A percentile compares a stretch with the other conserved stretches of the same genome.
Conservation (phyloP, 2,888 invertebrate species). For the Lasius platythorax region DNA sequence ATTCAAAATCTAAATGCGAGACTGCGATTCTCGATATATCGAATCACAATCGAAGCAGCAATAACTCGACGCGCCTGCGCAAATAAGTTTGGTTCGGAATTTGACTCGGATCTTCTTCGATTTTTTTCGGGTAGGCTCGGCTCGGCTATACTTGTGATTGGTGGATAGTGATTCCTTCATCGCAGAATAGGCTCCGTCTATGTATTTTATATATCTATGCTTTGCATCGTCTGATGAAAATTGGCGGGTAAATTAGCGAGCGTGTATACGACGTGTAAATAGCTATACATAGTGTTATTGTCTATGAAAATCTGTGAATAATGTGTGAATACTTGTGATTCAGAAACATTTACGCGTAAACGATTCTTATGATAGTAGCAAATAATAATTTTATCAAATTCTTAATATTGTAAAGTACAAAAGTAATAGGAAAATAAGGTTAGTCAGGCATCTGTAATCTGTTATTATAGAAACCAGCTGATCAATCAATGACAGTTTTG, state of each 20-base stretch:
- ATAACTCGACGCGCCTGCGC: conserved; percentile 12
- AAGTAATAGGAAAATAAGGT: conserved; percentile 17
- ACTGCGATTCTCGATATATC: conserved; percentile 12
- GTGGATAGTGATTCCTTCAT: no score
- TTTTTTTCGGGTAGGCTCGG: no score
- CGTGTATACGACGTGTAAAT: background rate
- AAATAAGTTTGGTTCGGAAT: background rate
- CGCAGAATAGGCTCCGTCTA: background rate
- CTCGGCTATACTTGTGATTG: background rate
- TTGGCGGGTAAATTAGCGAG: conserved; percentile 34
- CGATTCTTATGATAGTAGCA: background rate
- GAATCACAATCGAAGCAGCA: background rate
- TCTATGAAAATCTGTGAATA: background rate
- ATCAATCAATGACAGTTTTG: conserved; percentile 1
- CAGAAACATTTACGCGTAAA: background rate
- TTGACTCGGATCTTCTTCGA: no score
- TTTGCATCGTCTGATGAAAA: conserved; percentile 19
- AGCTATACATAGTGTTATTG: background rate
- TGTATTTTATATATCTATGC: background rate
- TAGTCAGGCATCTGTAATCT: background rate
- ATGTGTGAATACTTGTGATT: background rate
- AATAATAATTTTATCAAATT: conserved; percentile 4
- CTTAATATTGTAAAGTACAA: background rate
- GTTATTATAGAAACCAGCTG: background rate
- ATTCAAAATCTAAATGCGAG: conserved; percentile 8